These are phyloP conservation scores for Strix aluco DNA, from an alignment of 2,113 vertebrate species.

Conservation along the genomic window DNA sequence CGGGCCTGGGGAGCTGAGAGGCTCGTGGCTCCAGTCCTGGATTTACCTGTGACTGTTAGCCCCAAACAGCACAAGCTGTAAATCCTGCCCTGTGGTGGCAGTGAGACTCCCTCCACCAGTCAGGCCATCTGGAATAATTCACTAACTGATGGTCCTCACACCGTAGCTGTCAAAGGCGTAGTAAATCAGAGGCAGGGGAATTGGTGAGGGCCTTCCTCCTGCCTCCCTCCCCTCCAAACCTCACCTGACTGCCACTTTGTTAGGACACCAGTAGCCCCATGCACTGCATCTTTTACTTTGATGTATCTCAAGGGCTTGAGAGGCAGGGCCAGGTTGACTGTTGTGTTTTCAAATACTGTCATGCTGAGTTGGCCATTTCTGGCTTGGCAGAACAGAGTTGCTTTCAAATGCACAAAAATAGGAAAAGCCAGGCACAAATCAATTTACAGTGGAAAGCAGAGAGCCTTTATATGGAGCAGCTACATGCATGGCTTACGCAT, in stretches of 20 bases:
- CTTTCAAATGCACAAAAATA: background rate
- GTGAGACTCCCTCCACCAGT: background rate
- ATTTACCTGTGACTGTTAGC: constrained; percentile 11
- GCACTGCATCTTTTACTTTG: constrained; percentile 3
- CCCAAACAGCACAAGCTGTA: constrained; percentile 6
- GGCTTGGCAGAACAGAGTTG: background rate
- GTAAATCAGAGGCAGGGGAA: constrained; percentile 6
- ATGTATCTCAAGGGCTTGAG: background rate
- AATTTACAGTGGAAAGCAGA: background rate
- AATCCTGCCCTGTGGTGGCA: background rate
- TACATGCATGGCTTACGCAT: background rate
- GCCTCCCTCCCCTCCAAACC: background rate
- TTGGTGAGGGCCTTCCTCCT: background rate
- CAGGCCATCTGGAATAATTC: constrained; percentile 55
- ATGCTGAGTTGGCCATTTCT: background rate
- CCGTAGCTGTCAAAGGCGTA: constrained; percentile 15
- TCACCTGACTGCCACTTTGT: constrained; percentile 17
- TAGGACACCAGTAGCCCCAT: background rate
- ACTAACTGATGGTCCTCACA: constrained; percentile 35
- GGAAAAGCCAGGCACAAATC: background rate
- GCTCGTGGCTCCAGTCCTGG: background rate
- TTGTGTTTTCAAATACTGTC: background rate
- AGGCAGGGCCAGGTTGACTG: background rate
- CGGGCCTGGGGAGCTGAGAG: background rate
- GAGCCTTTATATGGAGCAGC: background rate